Percentiles rank a stretch among this genome's conserved stretches.
These are phyloP conservation scores for Varecia variegata DNA, from an alignment of 2,797 vertebrate species.

Conservation along the genomic window DNA sequence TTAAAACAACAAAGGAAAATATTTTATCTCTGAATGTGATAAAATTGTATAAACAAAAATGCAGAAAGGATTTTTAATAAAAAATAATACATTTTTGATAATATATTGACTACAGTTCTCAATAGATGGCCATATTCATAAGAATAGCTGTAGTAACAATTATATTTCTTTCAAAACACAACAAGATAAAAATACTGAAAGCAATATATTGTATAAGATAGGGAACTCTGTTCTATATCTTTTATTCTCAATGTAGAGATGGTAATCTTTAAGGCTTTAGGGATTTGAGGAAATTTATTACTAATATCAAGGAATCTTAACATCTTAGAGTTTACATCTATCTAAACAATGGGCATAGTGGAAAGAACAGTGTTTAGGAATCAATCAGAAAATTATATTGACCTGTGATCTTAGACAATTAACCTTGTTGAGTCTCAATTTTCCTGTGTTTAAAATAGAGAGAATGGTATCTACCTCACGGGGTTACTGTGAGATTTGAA, in stretches of 20 bases:
- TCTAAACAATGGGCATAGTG: background rate
- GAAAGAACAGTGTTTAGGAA: background rate
- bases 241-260: background rate
- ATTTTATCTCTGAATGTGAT: background rate
- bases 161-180: background rate
- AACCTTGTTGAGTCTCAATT: background rate
- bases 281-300: background rate
- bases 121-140: background rate
- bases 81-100: background rate
- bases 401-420: background rate
- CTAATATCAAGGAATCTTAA: background rate
- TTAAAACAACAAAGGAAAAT: background rate
- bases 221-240: background rate
- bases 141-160: background rate
- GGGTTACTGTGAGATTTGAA: background rate
- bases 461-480: background rate
- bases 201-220: background rate
- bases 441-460: background rate
- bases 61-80: background rate
- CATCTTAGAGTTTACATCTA: background rate
- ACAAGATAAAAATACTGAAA: background rate
- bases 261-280: background rate
- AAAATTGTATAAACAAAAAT: conserved; percentile 5
- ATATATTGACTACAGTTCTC: background rate
- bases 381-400: background rate